Evolutionary conservation across 2,113 vertebrate genomes (phyloP), one percentile per base, ranked within the genome.

Genomic region (Diadophis punctatus): DNA sequence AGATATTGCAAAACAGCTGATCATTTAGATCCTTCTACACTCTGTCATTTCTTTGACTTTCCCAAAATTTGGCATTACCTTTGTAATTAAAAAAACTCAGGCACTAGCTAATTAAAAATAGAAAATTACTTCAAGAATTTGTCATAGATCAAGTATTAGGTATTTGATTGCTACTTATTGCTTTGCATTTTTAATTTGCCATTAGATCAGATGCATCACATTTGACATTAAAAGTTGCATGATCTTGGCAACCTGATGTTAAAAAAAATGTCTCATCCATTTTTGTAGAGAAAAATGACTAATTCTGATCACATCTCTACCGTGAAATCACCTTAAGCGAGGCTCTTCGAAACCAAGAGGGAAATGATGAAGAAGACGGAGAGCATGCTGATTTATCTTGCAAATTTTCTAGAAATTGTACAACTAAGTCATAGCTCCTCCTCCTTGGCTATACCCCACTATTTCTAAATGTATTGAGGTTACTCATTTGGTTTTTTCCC

Each of bases 81-180:
- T 91, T 90, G n/a, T 93, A 89, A 90, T 90, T 94, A 80, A 93
- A 91, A 58, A 53, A 94, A 89, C 93, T 87, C 0, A 88, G 20
- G 58, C 94, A 46, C 0, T 60, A 25, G 8, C 25, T 95, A 85
- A 93, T 93, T 91, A 93, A 30, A 93, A 92, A 91, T 90, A 68
- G 80, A 46, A 46, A 68, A 80, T 92, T 68, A 5, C 80, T 93
- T 87, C 60, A 93, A 93, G 8, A 90, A 58, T 92, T 94, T 90
- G 80, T n/a, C 49, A 51, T 25, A 43, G 6, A 56, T 93, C 7
- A 89, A 60, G 49, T 84, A 20, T 6, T n/a, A 55, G 43, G 39
- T 8, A 86, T 56, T 53, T 89, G 56, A 85, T 87, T 92, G 11
- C 23, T 86, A 20, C 56, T 90, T 12, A 3, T 87, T 89, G 22